Percentiles rank a stretch among this genome's conserved stretches.
Conservation (phyloP, 2,888 invertebrate genomes). For the Liodrosophila aerea region DNA sequence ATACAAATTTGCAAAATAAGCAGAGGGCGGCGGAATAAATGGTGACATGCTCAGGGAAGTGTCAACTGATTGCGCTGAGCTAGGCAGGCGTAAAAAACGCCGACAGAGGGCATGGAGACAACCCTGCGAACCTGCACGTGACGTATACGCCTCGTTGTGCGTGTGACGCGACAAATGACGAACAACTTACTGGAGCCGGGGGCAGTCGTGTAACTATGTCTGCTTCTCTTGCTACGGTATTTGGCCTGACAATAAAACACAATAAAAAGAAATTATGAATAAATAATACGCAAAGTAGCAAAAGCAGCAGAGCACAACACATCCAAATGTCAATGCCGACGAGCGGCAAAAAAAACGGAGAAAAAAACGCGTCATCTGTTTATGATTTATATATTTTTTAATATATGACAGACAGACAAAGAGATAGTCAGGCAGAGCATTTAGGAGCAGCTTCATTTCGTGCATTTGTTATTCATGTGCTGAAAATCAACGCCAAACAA, state of each 20-base stretch:
- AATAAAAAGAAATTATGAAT: conserved; percentile 76
- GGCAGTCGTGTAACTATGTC: background rate
- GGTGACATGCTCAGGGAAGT: conserved; percentile 76
- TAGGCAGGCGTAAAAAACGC: conserved; percentile 68
- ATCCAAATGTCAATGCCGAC: conserved; percentile 5
- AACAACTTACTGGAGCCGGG: conserved; percentile 31
- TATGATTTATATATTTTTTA: conserved; percentile 72
- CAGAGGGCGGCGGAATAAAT: conserved; percentile 67
- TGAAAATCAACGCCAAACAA: conserved; percentile 54
- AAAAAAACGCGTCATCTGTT: conserved; percentile 66
- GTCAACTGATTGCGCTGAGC: conserved; percentile 77
- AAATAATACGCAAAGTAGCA: conserved; percentile 69
- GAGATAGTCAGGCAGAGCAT: conserved; percentile 14
- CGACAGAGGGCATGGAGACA: conserved; percentile 17
- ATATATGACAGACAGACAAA: conserved; percentile 42
- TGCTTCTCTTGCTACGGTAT: conserved; percentile 7
- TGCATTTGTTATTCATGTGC: conserved; percentile 38
- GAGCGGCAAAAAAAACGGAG: conserved; percentile 21
- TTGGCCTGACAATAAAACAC: conserved; percentile 66
- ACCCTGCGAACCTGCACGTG: conserved; percentile 64
- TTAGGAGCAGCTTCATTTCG: background rate
- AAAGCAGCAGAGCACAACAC: conserved; percentile 19
- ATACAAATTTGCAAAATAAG: conserved; percentile 76
- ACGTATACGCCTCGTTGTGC: conserved; percentile 75
- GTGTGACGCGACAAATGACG: conserved; percentile 63